Evolutionary conservation across 92 coral and sea anemone genomes (phyloP).

Genomic region (Desmophyllum pertusum): DNA sequence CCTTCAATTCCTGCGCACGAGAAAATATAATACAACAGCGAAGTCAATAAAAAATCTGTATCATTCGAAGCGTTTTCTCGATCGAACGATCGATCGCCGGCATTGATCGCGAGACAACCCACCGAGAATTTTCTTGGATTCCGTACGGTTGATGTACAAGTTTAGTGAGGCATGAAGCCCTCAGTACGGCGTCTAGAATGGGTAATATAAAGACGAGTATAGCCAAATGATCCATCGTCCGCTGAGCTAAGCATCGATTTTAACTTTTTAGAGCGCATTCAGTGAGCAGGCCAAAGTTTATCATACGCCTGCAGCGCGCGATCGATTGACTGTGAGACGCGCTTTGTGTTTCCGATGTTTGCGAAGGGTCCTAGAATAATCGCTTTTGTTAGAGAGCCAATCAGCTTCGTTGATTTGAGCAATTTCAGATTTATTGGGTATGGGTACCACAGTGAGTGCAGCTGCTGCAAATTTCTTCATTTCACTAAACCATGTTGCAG

Average conservation of each 20-base stretch:
- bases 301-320: constrained; percentile 34
- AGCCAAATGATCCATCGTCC: constrained; percentile 18
- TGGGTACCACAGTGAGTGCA: background rate
- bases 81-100: background rate
- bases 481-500: background rate
- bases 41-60: constrained; percentile 5
- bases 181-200: background rate
- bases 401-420: constrained; percentile 19
- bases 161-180: constrained; percentile 47
- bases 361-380: constrained; percentile 55
- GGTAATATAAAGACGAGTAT: background rate
- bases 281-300: background rate
- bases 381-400: constrained; percentile 70
- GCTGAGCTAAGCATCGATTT: constrained; percentile 13
- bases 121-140: constrained; percentile 92
- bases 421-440: background rate
- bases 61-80: background rate
- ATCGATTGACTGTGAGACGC: constrained; percentile 11
- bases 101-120: constrained; percentile 29
- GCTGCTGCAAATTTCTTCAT: background rate
- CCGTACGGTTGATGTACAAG: constrained; percentile 84
- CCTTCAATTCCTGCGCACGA: constrained; percentile 70
- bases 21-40: background rate
- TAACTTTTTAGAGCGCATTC: background rate
- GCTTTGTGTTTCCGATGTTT: constrained; percentile 61